A percentile compares a stretch with the other conserved stretches of the same genome.
Conservation (phyloP, 1,140 invertebrate species). For the Mactra quadrangularis region DNA sequence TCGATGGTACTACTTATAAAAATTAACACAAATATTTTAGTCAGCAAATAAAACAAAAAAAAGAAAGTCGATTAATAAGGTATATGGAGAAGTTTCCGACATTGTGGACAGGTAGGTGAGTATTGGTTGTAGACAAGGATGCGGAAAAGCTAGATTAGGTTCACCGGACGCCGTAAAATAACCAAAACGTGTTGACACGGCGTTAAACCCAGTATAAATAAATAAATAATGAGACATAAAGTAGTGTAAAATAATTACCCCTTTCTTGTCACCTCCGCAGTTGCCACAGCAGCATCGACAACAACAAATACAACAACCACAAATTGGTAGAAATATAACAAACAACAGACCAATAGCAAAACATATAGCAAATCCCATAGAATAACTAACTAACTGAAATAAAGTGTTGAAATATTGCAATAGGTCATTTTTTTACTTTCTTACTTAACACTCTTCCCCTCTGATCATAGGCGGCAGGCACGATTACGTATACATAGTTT, state of each 20-base stretch:
- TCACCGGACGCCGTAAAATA: too few species aligned
- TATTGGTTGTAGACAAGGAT: too few species aligned
- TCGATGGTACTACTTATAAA: too few species aligned
- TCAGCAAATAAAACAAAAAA: background rate
- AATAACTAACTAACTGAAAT: conserved; percentile 66
- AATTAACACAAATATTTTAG: too few species aligned
- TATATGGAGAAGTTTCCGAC: too few species aligned
- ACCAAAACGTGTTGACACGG: too few species aligned
- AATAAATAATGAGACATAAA: background rate
- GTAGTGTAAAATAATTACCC: conserved; percentile 47
- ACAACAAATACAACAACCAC: conserved; percentile 72
- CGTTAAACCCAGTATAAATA: too few species aligned
- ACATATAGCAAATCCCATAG: conserved; percentile 69
- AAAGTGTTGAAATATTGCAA: background rate
- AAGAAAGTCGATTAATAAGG: background rate
- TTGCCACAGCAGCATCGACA: conserved; percentile 72
- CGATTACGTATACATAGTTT: background rate
- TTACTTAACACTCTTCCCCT: background rate
- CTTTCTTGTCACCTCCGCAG: conserved; percentile 68
- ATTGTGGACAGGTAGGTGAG: too few species aligned
- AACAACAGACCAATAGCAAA: conserved; percentile 68
- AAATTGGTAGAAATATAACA: conserved; percentile 66
- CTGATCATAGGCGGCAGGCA: background rate
- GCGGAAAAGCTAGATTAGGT: too few species aligned
- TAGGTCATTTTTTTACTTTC: background rate